A percentile compares a stretch with the other conserved stretches of the same genome.
phyloP scores from a whole-genome alignment of 2,797 vertebrate genomes.

The Eulemur mongoz region DNA sequence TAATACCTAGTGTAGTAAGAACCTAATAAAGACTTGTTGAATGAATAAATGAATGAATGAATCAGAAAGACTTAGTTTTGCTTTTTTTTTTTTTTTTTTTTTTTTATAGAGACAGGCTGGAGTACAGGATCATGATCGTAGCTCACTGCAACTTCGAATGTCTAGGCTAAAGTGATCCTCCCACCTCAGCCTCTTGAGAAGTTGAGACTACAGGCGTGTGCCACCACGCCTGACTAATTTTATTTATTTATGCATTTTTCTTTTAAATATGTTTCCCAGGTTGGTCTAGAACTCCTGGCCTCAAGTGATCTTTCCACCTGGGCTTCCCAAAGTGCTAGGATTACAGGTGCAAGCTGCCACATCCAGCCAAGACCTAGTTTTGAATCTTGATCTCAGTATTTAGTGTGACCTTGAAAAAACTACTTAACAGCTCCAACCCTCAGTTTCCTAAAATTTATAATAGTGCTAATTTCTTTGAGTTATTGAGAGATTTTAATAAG shows the following conservation, averaged over 20 bases:
- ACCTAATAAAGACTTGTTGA: not conserved
- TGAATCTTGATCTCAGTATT: not conserved
- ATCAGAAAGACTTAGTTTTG: not conserved
- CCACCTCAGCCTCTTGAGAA: not conserved
- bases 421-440: not conserved
- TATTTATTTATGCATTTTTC: not conserved
- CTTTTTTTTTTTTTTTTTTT: too few species aligned
- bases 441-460: not conserved
- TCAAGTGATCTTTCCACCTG: not conserved
- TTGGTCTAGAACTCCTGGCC: not conserved
- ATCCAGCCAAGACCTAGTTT: not conserved
- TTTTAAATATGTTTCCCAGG: not conserved
- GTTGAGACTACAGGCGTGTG: not conserved
- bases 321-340: not conserved
- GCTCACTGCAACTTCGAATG: not conserved
- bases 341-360: not conserved
- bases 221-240: not conserved
- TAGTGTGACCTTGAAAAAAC: not conserved
- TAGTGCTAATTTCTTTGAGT: not conserved
- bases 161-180: not conserved
- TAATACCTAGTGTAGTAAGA: not conserved
- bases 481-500: not conserved
- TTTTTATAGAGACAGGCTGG: not conserved
- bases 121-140: not conserved
- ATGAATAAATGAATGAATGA: not conserved